Percentiles rank a stretch among this genome's conserved stretches.
Conservation (phyloP, 2,888 invertebrate species). For the Hermodice carunculata region DNA sequence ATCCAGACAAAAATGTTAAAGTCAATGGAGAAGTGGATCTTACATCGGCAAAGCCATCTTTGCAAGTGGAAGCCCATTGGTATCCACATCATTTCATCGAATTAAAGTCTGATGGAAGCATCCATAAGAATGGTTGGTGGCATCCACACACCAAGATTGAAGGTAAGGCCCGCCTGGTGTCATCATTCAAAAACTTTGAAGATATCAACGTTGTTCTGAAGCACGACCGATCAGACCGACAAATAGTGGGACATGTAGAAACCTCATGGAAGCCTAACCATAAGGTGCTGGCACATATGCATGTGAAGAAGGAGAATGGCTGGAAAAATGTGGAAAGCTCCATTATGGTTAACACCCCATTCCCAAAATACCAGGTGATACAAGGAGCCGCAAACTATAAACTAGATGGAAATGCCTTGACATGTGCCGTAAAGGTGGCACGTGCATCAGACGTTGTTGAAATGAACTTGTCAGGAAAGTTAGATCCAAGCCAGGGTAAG, state of each 20-base stretch:
- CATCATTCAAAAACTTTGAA: neutral
- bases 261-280: constrained; percentile 11
- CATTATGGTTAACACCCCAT: constrained; percentile 8
- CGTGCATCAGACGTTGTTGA: constrained; percentile 2
- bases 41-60: no score
- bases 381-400: constrained; percentile 3
- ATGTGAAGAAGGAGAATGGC: constrained; percentile 6
- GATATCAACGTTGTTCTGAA: neutral
- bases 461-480: neutral
- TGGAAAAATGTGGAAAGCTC: neutral
- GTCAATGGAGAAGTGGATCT: no score
- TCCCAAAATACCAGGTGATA: neutral
- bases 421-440: neutral
- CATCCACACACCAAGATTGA: neutral
- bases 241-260: neutral
- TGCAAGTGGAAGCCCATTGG: no score
- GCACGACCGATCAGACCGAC: neutral
- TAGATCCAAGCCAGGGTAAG: neutral
- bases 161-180: neutral
- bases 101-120: neutral
- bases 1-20: no score
- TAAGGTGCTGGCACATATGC: constrained; percentile 3
- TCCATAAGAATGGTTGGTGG: neutral
- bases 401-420: neutral
- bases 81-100: no score